phyloP scores from a whole-genome alignment of 2,113 vertebrate genomes.

The Penelope pileata region DNA sequence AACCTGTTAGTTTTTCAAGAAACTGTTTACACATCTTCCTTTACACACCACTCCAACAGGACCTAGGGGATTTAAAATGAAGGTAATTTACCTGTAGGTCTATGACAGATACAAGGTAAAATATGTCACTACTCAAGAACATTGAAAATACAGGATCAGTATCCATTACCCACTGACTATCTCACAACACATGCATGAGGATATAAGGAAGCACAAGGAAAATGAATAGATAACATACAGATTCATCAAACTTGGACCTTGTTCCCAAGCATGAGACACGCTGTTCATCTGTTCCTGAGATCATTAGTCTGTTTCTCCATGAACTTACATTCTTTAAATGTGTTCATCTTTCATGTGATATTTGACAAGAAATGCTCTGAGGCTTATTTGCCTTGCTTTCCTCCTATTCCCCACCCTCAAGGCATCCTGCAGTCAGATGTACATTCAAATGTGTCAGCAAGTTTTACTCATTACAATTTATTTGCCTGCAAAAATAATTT shows the following conservation, averaged over 20 bases:
- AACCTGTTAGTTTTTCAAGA: constrained; percentile 4
- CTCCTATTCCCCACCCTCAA: background rate
- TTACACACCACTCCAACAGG: background rate
- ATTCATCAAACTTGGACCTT: background rate
- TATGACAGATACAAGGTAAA: background rate
- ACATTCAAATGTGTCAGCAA: background rate
- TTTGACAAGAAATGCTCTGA: background rate
- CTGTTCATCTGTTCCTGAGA: background rate
- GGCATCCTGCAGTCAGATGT: background rate
- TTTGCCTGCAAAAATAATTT: background rate
- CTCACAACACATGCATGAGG: background rate
- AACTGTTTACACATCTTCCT: constrained; percentile 4
- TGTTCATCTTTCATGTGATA: background rate
- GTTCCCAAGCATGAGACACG: background rate
- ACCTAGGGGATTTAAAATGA: background rate
- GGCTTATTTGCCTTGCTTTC: background rate
- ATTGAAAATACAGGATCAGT: background rate
- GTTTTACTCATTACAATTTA: background rate
- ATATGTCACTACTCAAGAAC: background rate
- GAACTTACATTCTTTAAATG: background rate
- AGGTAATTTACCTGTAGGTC: constrained; percentile 3
- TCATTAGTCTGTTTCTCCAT: background rate
- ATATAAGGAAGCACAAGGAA: background rate
- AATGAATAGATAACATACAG: background rate
- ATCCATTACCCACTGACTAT: background rate